These are phyloP conservation scores for Tiaroga cobitis DNA, from an alignment of 2,797 vertebrate species.

Conservation along the genomic window DNA sequence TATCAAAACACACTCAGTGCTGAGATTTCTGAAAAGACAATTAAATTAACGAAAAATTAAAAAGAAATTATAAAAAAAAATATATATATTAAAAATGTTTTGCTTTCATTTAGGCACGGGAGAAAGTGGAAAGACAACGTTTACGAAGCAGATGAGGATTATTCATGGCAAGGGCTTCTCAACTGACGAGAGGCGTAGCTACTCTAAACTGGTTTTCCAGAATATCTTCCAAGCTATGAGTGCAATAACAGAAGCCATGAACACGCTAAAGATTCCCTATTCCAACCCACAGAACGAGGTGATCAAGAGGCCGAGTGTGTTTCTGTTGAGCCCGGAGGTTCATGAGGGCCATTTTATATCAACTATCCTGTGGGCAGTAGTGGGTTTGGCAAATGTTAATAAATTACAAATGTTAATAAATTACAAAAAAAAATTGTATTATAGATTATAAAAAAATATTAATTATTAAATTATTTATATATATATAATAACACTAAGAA, in stretches of 20 bases:
- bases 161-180: conserved; percentile 80
- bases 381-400: neutral
- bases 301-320: neutral
- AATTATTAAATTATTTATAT: neutral
- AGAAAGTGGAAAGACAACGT: conserved; percentile 84
- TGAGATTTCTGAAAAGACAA: neutral
- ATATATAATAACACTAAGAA: neutral
- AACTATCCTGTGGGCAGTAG: neutral
- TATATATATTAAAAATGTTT: neutral
- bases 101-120: conserved; percentile 73
- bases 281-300: conserved; percentile 79
- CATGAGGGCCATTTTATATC: neutral
- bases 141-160: conserved; percentile 84
- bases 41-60: conserved; percentile 2
- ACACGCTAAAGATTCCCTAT: conserved; percentile 76
- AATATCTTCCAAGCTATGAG: conserved; percentile 79
- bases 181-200: conserved; percentile 75
- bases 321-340: neutral
- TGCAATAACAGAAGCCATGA: conserved; percentile 79
- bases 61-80: neutral
- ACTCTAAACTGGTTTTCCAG: conserved; percentile 79
- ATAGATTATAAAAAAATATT: neutral
- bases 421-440: neutral
- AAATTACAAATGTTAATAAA: neutral
- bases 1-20: neutral